A percentile compares a stretch with the other conserved stretches of the same genome.
Evolutionary conservation across 2,888 invertebrate species (phyloP).

Genomic region (Dendrolimus houi): DNA sequence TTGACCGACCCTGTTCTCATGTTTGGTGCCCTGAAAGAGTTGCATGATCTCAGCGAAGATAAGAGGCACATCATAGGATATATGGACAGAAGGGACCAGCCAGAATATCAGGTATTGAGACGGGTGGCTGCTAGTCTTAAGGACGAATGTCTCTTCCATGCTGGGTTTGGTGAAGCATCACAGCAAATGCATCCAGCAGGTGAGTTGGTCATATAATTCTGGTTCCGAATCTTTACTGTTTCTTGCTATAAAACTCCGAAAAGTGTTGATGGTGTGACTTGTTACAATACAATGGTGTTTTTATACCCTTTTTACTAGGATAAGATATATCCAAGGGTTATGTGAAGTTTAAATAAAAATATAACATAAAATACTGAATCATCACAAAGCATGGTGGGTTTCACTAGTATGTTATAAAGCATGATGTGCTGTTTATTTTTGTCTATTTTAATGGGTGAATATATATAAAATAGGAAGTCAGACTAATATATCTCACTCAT

Average conservation of each 20-base stretch:
- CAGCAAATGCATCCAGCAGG: constrained; percentile 90
- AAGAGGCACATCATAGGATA: constrained; percentile 93
- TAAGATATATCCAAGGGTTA: too few species aligned
- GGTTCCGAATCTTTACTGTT: too few species aligned
- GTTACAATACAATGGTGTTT: background rate
- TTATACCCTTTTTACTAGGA: constrained; percentile 5
- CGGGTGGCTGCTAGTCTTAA: constrained; percentile 91
- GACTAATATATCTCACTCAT: too few species aligned
- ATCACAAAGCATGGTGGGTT: too few species aligned
- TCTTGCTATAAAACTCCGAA: background rate
- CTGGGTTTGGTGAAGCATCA: constrained; percentile 90
- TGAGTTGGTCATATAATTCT: constrained; percentile 29
- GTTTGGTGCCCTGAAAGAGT: constrained; percentile 82
- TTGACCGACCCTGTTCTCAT: constrained; percentile 90
- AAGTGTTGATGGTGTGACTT: too few species aligned
- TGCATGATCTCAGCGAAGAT: constrained; percentile 85
- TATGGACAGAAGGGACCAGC: constrained; percentile 87
- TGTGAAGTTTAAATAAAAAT: too few species aligned
- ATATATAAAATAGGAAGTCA: too few species aligned
- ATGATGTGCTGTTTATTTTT: too few species aligned
- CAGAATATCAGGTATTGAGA: constrained; percentile 87
- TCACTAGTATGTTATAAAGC: too few species aligned
- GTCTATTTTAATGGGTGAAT: too few species aligned
- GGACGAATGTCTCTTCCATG: constrained; percentile 97
- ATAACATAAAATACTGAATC: too few species aligned